A percentile compares a stretch with the other conserved stretches of the same genome.
Conservation (phyloP, 2,797 vertebrate genomes). For the Lindbergichthys nudifrons region DNA sequence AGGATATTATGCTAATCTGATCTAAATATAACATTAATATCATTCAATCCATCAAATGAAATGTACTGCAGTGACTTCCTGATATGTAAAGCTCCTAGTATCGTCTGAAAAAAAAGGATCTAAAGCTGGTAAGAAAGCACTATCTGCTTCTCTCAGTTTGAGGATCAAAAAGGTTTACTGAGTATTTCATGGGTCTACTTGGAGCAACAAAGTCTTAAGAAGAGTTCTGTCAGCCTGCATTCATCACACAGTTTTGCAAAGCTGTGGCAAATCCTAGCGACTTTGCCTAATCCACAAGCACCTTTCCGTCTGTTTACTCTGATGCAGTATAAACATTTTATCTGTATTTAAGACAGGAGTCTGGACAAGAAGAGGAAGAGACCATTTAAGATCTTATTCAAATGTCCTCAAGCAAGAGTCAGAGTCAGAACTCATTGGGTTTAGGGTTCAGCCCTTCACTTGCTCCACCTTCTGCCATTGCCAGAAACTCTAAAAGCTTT, state of each 20-base stretch:
- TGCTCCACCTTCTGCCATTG: background rate
- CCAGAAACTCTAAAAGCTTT: background rate
- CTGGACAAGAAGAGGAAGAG: background rate
- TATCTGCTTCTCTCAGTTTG: conserved; percentile 39
- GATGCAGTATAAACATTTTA: conserved; percentile 13
- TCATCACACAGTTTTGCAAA: conserved; percentile 36
- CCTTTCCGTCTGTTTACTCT: conserved; percentile 28
- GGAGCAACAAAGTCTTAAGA: conserved; percentile 52
- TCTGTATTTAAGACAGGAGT: conserved; percentile 14
- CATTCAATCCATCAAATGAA: conserved; percentile 11
- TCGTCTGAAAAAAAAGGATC: conserved; percentile 24
- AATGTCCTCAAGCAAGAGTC: background rate
- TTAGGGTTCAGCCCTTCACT: background rate
- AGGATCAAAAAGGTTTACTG: conserved; percentile 61
- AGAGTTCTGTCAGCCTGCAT: conserved; percentile 47
- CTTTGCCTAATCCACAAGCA: conserved; percentile 31
- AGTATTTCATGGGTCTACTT: conserved; percentile 39
- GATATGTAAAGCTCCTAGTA: background rate
- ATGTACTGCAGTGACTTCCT: background rate
- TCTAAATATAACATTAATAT: conserved; percentile 9
- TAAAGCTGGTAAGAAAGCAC: conserved; percentile 3
- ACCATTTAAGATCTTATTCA: conserved; percentile 12
- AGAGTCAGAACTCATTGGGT: background rate
- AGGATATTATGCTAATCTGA: background rate
- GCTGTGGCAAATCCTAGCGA: conserved; percentile 48